Percentiles rank a stretch among this genome's conserved stretches.
Evolutionary conservation across 64 coral and sea anemone genomes (phyloP).

Genomic region (Pachyseris speciosa): DNA sequence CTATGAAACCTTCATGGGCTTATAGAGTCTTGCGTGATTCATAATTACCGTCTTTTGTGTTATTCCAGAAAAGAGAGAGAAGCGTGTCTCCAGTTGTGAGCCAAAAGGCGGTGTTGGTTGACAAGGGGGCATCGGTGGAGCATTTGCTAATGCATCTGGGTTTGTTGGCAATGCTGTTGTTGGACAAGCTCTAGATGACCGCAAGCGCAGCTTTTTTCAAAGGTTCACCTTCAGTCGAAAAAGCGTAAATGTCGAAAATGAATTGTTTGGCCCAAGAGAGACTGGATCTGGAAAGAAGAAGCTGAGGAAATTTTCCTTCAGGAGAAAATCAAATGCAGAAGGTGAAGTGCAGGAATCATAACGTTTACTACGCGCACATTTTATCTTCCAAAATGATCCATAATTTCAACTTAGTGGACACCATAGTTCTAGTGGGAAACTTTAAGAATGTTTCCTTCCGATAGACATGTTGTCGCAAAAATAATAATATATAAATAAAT

Average conservation of each 20-base stretch:
- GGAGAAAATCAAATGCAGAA: neutral
- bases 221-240: neutral
- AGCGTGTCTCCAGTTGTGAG: neutral
- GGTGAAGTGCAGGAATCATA: neutral
- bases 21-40: too few relatives aligned
- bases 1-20: too few relatives aligned
- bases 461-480: too few relatives aligned
- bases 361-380: too few relatives aligned
- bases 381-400: too few relatives aligned
- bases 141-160: neutral
- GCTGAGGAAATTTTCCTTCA: neutral
- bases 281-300: neutral
- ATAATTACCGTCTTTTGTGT: neutral
- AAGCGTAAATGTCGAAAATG: neutral
- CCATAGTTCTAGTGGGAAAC: too few relatives aligned
- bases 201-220: neutral
- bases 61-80: neutral
- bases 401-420: too few relatives aligned
- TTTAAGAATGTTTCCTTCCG: too few relatives aligned
- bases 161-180: neutral
- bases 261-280: neutral
- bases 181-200: slow-evolving; percentile 15
- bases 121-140: neutral
- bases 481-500: too few relatives aligned
- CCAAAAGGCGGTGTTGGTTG: neutral